Percentiles rank a stretch among this genome's conserved stretches.
phyloP scores from a whole-genome alignment of 2,113 vertebrate species.

The Perca fluviatilis region DNA sequence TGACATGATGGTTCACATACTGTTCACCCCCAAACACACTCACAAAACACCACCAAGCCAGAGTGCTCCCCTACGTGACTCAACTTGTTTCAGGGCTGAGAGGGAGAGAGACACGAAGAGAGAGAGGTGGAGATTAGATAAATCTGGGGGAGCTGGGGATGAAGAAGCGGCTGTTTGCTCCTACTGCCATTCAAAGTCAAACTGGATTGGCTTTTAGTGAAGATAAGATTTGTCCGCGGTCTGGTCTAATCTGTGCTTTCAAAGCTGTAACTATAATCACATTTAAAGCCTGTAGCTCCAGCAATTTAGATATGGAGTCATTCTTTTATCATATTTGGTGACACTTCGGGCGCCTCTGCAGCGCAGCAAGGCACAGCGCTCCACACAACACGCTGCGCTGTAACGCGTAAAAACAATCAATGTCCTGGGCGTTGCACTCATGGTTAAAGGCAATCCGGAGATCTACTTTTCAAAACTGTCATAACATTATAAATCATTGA shows the following conservation, averaged over 20 bases:
- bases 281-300: slow-evolving; percentile 27
- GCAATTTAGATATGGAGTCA: slow-evolving; percentile 50
- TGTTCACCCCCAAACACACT: not conserved
- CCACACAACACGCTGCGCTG: slow-evolving; percentile 68
- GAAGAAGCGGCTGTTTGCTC: slow-evolving; percentile 32
- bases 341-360: slow-evolving; percentile 68
- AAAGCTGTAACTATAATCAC: slow-evolving; percentile 29
- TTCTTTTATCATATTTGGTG: slow-evolving; percentile 48
- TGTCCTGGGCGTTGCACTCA: slow-evolving; percentile 72
- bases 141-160: slow-evolving; percentile 21
- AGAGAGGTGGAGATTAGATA: slow-evolving; percentile 43
- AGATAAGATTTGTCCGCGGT: slow-evolving; percentile 14
- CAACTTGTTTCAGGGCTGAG: slow-evolving; percentile 63
- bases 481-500: not conserved
- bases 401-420: slow-evolving; percentile 73
- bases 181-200: slow-evolving; percentile 35
- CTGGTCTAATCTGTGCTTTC: slow-evolving; percentile 34
- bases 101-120: slow-evolving; percentile 45
- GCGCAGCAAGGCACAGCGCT: slow-evolving; percentile 55
- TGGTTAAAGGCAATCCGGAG: not conserved
- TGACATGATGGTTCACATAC: slow-evolving; percentile 52
- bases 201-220: slow-evolving; percentile 14
- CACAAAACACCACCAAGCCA: slow-evolving; percentile 50
- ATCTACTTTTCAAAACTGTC: slow-evolving; percentile 55
- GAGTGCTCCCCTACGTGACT: slow-evolving; percentile 61